Base-by-base conservation (phyloP, 2,888 invertebrate genomes). In the Rutpela maculata region DNA sequence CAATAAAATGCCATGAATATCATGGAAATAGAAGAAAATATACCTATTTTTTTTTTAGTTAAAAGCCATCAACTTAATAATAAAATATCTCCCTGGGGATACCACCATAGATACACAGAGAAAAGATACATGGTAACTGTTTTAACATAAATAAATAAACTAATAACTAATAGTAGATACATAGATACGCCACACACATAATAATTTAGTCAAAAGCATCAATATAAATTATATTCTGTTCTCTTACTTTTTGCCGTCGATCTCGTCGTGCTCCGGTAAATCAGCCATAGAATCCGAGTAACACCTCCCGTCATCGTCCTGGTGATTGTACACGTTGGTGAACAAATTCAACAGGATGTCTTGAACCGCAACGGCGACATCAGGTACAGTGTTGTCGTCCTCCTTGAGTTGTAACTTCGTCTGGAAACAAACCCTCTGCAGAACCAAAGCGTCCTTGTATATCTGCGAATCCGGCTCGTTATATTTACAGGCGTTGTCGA, bases 391-490 rank as follows among this genome's bases (percentile, higher is more conserved):
- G 86, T 97, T 96, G 67, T 96, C 96, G 77, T 95, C 95, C 35
- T 82, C 94, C 90, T 95, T 94, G 73, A 99, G 90, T 88, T 97
- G 94, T 84, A 97, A 93, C 87, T 98, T 98, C 78, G 97, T 97
- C 91, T 99, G 96, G 80, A 99, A 91, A 76, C 98, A 96, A 68
- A 99, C 93, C 81, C 97, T 92, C 90, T 99, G 99, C 85, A 99
- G 90, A 26, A 97, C 95, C 83, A 99, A 91, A 0, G 99, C 98
- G 90, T 99, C 99, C 91, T 98, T 98, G 88, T 98, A 99, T 81
- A 99, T 97, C 89, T 97, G 97, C 0, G 98, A 98, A 87, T 98
- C 98, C 0, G 99, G 98, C 87, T 99, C 99, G 88, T 99, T 99
- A 88, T 97, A 99, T 88, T 97, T 98, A 91, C 98, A 98, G 0